Base-by-base conservation (phyloP, 2,797 vertebrate genomes). In the Helostoma temminkii region DNA sequence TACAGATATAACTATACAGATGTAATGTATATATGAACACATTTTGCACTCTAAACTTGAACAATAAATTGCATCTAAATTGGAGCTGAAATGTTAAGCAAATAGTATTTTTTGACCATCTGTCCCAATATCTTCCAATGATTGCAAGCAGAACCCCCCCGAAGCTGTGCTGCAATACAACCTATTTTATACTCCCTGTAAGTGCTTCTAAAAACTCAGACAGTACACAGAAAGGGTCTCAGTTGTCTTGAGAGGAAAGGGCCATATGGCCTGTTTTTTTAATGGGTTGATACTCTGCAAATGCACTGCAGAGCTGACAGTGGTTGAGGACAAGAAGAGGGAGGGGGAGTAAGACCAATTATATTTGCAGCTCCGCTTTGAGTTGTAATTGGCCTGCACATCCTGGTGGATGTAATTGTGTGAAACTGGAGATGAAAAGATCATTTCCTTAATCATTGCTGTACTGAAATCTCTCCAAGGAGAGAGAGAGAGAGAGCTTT, bases 191-290 rank as follows among this genome's bases (percentile, higher is more conserved):
- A 78, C 37, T 30, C 73, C 18, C 53, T 50, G 46, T 59, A 66
- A 78, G 26, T 63, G 58, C 60, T 55, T 55, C 39, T 52, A 48
- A 80, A 76, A 24, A 70, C 56, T 63, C 48, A 24, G 34, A 24
- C 82, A 56, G 67, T 39, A 52, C 26, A 52, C 67, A 72, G 64
- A 84, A 41, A 15, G 48, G 39, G 62, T 82, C 69, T 59, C 75
- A 84, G 47, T 73, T 71, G 48, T 81, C 70, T 76, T 60, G 66
- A 85, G 80, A 84, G 82, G 78, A 89, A 84, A 73, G 61, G 66
- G 34, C 90, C 93, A 92, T 91, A 89, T 92, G 89, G 84, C 64
- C 66, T 39, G 74, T 66, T 57, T 66, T 57, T 73, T 71, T 88
- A 86, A 91, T 82, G 87, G 82, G 14, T 74, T 62, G 57, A 64